Conservation (phyloP, 1,140 invertebrate species). For the Penaeus indicus region DNA sequence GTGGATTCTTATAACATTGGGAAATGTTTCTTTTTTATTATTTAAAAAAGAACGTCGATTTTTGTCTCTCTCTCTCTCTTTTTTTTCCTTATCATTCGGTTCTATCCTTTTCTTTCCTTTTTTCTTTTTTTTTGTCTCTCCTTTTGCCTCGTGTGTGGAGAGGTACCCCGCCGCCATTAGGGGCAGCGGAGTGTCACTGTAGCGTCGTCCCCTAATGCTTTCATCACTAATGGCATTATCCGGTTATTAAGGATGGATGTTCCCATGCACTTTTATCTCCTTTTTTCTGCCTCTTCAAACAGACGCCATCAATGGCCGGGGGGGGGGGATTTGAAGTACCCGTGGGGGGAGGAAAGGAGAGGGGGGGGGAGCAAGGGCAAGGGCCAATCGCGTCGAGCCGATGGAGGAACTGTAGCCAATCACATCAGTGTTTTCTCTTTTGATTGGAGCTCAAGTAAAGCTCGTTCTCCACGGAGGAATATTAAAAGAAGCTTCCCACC, state of each 20-base stretch:
- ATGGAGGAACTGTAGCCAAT: conserved; percentile 37
- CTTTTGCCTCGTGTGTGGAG: not conserved
- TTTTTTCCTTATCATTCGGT: not conserved
- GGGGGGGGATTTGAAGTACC: conserved; percentile 46
- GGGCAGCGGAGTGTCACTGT: conserved; percentile 7
- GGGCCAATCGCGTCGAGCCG: conserved; percentile 37
- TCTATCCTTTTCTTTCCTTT: not conserved
- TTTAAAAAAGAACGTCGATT: conserved; percentile 8
- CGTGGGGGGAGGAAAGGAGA: conserved; percentile 18
- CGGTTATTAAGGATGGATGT: conserved; percentile 63
- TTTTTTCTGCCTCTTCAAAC: conserved; percentile 60
- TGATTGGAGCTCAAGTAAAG: conserved; percentile 25
- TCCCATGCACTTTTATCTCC: conserved; percentile 58
- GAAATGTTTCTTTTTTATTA: no score
- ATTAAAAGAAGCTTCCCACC: conserved; percentile 27
- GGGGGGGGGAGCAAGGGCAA: not conserved
- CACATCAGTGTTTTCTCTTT: conserved; percentile 41
- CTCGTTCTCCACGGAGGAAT: conserved; percentile 47
- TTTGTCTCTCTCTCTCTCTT: no score
- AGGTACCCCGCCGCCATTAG: conserved; percentile 28
- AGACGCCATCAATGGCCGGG: conserved; percentile 52
- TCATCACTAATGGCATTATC: conserved; percentile 63
- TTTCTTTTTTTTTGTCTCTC: conserved; percentile 5
- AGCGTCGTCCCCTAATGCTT: conserved; percentile 51
- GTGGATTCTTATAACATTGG: not conserved